phyloP scores from a whole-genome alignment of 92 coral and sea anemone species.

The Pocillopora grandis region DNA sequence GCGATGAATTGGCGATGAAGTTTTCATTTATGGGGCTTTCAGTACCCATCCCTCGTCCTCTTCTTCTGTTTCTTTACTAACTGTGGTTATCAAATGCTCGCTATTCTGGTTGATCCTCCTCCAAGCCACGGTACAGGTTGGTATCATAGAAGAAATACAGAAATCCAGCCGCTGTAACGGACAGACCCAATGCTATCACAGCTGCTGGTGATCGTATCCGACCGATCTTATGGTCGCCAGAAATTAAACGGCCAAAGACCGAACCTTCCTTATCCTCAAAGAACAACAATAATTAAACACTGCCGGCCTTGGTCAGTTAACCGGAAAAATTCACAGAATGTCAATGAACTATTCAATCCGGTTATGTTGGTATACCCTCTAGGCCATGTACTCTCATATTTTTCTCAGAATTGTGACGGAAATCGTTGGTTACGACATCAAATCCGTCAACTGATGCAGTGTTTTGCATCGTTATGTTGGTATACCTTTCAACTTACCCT shows the following conservation, averaged over 20 bases:
- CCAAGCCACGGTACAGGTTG: not conserved
- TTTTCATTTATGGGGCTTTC: not conserved
- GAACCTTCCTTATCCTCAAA: conserved; percentile 50
- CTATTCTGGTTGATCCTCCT: not conserved
- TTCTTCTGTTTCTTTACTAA: not conserved
- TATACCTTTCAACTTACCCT: no score
- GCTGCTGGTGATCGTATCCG: conserved; percentile 24
- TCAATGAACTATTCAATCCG: no score
- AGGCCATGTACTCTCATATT: no score
- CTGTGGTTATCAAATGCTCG: not conserved
- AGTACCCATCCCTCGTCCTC: not conserved
- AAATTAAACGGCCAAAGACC: conserved; percentile 64
- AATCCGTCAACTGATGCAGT: no score
- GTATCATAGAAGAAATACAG: no score
- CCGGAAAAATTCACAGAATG: conserved; percentile 43
- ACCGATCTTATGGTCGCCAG: conserved; percentile 60
- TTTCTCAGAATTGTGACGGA: no score
- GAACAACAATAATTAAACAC: conserved; percentile 25
- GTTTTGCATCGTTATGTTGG: no score
- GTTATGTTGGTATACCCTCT: no score
- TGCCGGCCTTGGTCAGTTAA: conserved; percentile 52
- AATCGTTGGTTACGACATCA: no score
- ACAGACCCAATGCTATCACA: no score
- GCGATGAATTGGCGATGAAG: not conserved
- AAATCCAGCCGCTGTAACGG: no score